Evolutionary conservation across 2,113 vertebrate species (phyloP).

Genomic region (Crocuta crocuta): DNA sequence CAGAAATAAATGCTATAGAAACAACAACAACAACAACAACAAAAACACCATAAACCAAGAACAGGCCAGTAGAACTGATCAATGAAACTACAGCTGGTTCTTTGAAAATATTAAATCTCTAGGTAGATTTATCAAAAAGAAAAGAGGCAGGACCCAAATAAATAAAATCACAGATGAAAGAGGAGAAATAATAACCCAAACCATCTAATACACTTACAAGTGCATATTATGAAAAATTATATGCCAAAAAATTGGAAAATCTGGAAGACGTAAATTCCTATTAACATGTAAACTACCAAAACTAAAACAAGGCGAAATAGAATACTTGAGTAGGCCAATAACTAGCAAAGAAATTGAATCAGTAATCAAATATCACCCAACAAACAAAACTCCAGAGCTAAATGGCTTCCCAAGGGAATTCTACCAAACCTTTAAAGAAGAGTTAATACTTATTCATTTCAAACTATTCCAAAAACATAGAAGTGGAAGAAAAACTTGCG

Average conservation of each 20-base stretch:
- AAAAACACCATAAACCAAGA: neutral
- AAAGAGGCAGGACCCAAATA: neutral
- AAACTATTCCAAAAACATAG: neutral
- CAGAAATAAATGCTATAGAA: neutral
- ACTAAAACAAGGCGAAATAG: neutral
- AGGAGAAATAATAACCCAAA: neutral
- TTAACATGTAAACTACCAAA: neutral
- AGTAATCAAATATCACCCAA: neutral
- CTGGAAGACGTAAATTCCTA: neutral
- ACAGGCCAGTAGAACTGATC: neutral
- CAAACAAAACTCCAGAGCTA: neutral
- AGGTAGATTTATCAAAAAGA: neutral
- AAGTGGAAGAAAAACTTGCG: neutral
- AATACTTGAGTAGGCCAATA: neutral
- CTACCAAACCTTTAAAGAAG: neutral
- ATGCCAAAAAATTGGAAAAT: neutral
- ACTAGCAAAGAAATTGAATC: neutral
- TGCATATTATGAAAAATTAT: neutral
- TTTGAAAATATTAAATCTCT: neutral
- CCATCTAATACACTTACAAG: neutral
- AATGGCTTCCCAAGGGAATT: neutral
- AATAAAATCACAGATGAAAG: neutral
- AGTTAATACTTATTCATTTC: neutral
- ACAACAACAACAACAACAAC: neutral
- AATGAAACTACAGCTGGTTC: neutral